Evolutionary conservation across 2,797 vertebrate species (phyloP).

Genomic region (Dendrocincla tyrannina): DNA sequence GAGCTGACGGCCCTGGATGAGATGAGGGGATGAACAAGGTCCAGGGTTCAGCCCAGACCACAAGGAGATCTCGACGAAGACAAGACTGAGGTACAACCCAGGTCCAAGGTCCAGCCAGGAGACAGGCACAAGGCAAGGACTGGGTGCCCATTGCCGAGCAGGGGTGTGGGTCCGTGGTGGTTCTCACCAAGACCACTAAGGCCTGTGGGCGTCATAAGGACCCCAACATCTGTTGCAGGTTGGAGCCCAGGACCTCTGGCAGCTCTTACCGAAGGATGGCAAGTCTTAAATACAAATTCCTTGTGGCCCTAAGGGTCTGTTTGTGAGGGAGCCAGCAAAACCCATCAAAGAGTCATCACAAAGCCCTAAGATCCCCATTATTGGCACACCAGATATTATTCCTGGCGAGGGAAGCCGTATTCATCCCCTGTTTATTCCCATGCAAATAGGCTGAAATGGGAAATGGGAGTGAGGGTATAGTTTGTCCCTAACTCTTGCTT

Average conservation of each 20-base stretch:
- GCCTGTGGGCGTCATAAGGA: rapidly evolving
- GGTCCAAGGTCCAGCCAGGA: neutral
- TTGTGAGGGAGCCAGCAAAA: neutral
- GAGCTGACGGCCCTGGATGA: neutral
- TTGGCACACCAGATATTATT: neutral
- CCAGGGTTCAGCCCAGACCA: neutral
- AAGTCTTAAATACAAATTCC: neutral
- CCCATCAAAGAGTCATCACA: neutral
- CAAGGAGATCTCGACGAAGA: neutral
- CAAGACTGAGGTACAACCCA: neutral
- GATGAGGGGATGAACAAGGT: neutral
- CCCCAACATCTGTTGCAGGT: neutral
- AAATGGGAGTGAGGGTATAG: neutral
- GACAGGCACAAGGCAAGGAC: neutral
- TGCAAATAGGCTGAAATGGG: neutral
- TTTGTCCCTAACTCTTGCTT: neutral
- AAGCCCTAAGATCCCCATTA: neutral
- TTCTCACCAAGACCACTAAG: rapidly evolving
- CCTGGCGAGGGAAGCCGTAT: neutral
- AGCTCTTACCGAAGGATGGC: neutral
- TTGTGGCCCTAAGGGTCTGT: neutral
- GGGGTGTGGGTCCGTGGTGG: neutral
- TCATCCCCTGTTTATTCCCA: neutral
- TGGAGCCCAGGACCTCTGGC: neutral
- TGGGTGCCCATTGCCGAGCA: neutral